These are phyloP conservation scores for Heliconius melpomene DNA, from an alignment of 1,140 invertebrate species.

Conservation along the genomic window DNA sequence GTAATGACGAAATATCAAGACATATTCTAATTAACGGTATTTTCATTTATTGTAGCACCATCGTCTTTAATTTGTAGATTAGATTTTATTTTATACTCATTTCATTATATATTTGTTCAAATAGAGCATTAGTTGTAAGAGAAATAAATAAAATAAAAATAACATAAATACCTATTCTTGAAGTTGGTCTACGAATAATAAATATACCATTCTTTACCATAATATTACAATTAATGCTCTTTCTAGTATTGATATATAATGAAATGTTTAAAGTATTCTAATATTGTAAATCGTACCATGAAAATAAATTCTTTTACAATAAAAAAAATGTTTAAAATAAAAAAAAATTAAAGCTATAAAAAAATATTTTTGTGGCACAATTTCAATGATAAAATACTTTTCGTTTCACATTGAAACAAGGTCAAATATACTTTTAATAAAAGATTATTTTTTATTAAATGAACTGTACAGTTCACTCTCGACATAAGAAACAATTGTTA, in stretches of 20 bases:
- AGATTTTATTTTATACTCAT: not conserved
- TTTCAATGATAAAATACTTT: slow-evolving; percentile 9
- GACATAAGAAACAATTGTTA: not conserved
- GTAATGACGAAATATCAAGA: not conserved
- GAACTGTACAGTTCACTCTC: slow-evolving; percentile 2
- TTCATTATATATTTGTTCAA: not conserved
- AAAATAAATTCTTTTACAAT: not conserved
- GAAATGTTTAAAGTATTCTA: not conserved
- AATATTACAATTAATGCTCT: not conserved
- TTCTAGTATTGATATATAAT: not conserved
- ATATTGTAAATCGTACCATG: not conserved
- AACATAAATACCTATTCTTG: not conserved
- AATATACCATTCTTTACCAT: not conserved
- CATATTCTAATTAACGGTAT: not conserved
- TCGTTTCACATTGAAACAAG: slow-evolving; percentile 11
- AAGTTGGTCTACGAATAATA: not conserved
- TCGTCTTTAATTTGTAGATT: not conserved
- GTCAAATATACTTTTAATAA: slow-evolving; percentile 8
- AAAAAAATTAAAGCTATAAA: not conserved
- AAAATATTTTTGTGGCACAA: not conserved
- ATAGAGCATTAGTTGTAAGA: not conserved
- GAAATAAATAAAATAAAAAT: not conserved
- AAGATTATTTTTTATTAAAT: slow-evolving; percentile 2
- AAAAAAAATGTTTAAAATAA: not conserved
- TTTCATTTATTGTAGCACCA: slow-evolving; percentile 7